phyloP scores from a whole-genome alignment of 2,888 invertebrate species.

The Tyria jacobaeae region DNA sequence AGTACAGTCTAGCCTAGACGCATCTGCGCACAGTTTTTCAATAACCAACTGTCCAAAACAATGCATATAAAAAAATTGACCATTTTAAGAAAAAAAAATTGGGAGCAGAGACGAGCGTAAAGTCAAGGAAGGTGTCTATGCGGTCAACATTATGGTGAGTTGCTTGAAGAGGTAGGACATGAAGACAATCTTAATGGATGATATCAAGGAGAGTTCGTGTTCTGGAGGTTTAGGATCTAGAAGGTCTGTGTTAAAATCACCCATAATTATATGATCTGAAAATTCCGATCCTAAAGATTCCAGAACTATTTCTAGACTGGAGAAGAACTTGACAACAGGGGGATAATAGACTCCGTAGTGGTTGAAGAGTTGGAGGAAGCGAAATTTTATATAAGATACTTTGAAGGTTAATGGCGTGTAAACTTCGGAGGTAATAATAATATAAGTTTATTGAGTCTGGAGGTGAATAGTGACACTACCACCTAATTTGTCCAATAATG shows the following conservation, averaged over 20 bases:
- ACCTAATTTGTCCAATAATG: background rate
- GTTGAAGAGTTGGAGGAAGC: background rate
- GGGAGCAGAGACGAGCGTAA: background rate
- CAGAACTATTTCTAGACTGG: background rate
- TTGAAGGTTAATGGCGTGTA: background rate
- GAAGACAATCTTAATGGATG: background rate
- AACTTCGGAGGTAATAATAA: no score
- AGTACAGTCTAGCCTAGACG: no score
- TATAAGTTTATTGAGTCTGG: no score
- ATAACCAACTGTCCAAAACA: no score
- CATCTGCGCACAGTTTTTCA: no score
- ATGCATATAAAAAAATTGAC: no score
- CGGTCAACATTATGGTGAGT: background rate
- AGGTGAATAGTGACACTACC: background rate
- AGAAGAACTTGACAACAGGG: background rate
- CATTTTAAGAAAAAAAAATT: constrained; percentile 1
- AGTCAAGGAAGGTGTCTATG: no score
- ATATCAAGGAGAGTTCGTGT: background rate
- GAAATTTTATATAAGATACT: background rate
- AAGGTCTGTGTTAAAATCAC: no score
- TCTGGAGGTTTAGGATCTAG: background rate
- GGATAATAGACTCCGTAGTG: background rate
- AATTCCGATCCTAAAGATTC: background rate
- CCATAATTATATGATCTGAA: background rate
- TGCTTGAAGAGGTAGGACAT: background rate